A percentile compares a stretch with the other conserved stretches of the same genome.
Evolutionary conservation across 1,140 invertebrate genomes (phyloP).

Genomic region (Drosophila ironensis): DNA sequence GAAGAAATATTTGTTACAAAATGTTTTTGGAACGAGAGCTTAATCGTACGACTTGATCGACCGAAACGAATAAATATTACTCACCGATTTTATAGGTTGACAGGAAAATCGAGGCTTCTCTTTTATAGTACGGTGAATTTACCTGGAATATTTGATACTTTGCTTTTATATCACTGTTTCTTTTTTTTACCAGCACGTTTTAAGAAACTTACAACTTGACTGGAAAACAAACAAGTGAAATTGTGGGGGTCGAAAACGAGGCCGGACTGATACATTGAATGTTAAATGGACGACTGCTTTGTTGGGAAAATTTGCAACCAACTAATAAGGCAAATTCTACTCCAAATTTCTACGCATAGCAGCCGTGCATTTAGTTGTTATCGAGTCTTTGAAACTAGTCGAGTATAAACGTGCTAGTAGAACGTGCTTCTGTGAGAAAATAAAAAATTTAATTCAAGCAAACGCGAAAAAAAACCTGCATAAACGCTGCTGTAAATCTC

Average conservation of each 20-base stretch:
- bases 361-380: too few species aligned
- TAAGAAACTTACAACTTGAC: slow-evolving; percentile 11
- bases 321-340: too few species aligned
- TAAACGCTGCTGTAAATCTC: too few species aligned
- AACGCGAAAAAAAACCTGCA: too few species aligned
- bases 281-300: background rate
- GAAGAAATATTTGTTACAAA: background rate
- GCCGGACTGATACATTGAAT: slow-evolving; percentile 5
- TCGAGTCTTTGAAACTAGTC: too few species aligned
- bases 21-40: slow-evolving; percentile 8
- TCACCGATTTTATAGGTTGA: background rate
- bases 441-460: too few species aligned
- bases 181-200: slow-evolving; percentile 1
- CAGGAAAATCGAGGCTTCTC: background rate
- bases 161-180: background rate
- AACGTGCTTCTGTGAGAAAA: too few species aligned
- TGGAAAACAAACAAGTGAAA: slow-evolving; percentile 5
- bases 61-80: background rate
- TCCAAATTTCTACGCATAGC: too few species aligned
- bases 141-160: background rate
- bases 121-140: background rate
- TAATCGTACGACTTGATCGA: slow-evolving; percentile 1
- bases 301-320: background rate
- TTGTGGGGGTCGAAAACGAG: background rate
- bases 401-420: too few species aligned